These are phyloP conservation scores for Microctenopoma lineatum DNA, from an alignment of 2,797 vertebrate genomes.

Conservation along the genomic window DNA sequence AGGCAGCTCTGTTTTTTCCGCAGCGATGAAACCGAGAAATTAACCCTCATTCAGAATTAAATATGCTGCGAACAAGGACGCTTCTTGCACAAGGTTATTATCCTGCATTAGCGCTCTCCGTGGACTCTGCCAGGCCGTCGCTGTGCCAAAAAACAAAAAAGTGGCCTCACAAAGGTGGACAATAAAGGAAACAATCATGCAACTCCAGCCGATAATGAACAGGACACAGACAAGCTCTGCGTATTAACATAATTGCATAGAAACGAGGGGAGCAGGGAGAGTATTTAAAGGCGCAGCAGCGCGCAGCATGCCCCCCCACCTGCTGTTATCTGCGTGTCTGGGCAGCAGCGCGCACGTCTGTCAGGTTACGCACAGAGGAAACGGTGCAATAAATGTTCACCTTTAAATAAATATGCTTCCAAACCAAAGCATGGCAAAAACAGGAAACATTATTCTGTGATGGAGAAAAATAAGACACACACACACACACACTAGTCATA, in stretches of 20 bases:
- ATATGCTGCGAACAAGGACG: conserved; percentile 14
- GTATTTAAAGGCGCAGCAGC: conserved; percentile 85
- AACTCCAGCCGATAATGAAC: conserved; percentile 82
- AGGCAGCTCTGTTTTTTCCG: background rate
- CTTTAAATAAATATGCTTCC: background rate
- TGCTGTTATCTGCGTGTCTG: conserved; percentile 2
- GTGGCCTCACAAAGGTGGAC: conserved; percentile 58
- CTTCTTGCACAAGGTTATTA: conserved; percentile 8
- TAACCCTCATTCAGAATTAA: conserved; percentile 2
- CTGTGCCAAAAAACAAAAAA: conserved; percentile 21
- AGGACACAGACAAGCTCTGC: conserved; percentile 81
- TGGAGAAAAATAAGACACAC: too few relatives aligned
- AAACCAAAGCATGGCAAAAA: background rate
- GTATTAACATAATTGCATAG: conserved; percentile 90
- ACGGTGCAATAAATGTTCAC: background rate
- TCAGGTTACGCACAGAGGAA: background rate
- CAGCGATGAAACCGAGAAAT: conserved; percentile 16
- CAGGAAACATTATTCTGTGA: too few relatives aligned
- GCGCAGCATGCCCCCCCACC: conserved; percentile 23
- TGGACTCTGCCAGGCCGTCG: background rate
- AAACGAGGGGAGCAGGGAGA: conserved; percentile 77
- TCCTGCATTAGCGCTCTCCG: conserved; percentile 13
- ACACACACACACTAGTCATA: too few relatives aligned
- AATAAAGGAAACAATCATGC: conserved; percentile 82
- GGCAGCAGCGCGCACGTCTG: background rate